Base-by-base conservation (phyloP, 2,113 vertebrate genomes). In the Casuarius casuarius region DNA sequence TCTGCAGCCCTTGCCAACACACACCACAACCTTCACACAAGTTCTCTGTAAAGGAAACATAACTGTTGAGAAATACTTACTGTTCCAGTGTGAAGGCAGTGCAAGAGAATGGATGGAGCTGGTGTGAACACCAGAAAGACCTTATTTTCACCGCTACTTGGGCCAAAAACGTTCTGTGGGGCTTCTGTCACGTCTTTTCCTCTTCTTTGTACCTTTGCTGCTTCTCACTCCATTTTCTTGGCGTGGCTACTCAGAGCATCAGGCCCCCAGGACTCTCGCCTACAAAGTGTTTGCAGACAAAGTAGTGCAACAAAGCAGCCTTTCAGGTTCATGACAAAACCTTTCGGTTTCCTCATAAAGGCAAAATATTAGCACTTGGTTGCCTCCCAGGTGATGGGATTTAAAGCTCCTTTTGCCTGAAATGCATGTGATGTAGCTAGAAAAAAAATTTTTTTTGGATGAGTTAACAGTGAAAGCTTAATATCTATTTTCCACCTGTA, bases 301-400 rank as follows among this genome's bases (percentile, higher is more conserved):
- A 91, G 80, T 56, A 68, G 58, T 20, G 65, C 59, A 74, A 71
- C 46, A 91, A 42, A 46, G 14, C 28, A 78, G 54, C 33, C 87
- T 84, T 54, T 82, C 77, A 88, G 67, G 75, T 67, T 80, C 54
- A 15, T 54, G 78, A 93, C 54, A 71, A 51, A 93, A 46, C 29
- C 79, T 77, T 78, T 83, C 85, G 40, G 19, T 70, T 21, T 51
- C 54, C 56, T 88, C 78, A 11, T 38, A 77, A 31, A 79, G 76
- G 51, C 88, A 88, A 92, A n/a, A 75, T 51, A 76, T 85, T 84
- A 78, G 66, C 7, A 51, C 52, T 72, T 73, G 66, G 33, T 93
- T 90, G 93, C 94, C 95, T 97, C 93, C 92, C 90, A 94, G 88
- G 87, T 86, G 75, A 93, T 94, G 93, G 72, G 54, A 92, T 28